A percentile compares a stretch with the other conserved stretches of the same genome.
These are phyloP conservation scores for Actinostola sp. DNA, from an alignment of 92 coral and sea anemone species.

Conservation along the genomic window DNA sequence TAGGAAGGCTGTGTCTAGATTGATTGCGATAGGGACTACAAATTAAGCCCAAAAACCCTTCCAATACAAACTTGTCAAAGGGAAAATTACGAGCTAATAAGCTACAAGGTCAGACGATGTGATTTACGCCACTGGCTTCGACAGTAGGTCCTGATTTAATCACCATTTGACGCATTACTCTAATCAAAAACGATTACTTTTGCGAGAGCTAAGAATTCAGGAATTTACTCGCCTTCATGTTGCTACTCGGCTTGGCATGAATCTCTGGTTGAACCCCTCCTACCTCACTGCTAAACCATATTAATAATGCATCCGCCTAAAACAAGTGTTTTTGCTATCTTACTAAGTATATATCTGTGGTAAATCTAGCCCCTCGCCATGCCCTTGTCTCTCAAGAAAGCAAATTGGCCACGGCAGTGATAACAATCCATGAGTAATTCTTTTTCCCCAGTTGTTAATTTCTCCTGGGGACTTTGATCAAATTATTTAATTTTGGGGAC, in stretches of 20 bases:
- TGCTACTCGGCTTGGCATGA: neutral
- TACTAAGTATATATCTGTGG: conserved; percentile 8
- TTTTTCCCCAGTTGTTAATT: conserved; percentile 17
- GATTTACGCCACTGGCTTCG: conserved; percentile 5
- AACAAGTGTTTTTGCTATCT: conserved; percentile 17
- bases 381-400: neutral
- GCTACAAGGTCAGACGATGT: neutral
- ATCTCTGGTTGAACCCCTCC: neutral
- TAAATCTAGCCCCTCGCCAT: conserved; percentile 11
- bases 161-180: conserved; percentile 6
- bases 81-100: conserved; percentile 23
- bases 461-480: conserved; percentile 22
- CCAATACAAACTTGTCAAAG: conserved; percentile 21
- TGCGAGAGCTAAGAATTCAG: neutral
- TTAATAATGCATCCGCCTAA: neutral
- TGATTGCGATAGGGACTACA: conserved; percentile 16
- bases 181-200: conserved; percentile 10
- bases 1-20: conserved; percentile 32
- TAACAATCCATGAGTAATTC: conserved; percentile 34
- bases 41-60: conserved; percentile 19
- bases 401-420: conserved; percentile 23
- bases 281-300: neutral
- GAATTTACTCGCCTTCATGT: neutral
- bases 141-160: conserved; percentile 7
- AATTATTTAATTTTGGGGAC: conserved; percentile 40